Evolutionary conservation across 2,797 vertebrate species (phyloP).

Genomic region (Brachyrhaphis roseni): DNA sequence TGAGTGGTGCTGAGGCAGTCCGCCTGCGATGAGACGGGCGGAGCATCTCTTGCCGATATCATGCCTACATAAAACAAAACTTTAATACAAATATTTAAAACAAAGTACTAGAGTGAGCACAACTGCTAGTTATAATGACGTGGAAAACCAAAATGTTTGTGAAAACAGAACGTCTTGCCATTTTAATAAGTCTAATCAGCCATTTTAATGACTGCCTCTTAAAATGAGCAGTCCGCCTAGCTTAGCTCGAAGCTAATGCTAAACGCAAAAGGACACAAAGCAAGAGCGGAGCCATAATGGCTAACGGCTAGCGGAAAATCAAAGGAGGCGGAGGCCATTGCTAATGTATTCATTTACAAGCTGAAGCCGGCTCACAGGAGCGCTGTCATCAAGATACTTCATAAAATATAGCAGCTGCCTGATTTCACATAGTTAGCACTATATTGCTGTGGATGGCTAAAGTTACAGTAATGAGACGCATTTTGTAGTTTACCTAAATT

Average conservation of each 20-base stretch:
- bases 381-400: background rate
- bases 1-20: constrained; percentile 34
- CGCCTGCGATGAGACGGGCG: background rate
- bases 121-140: rapidly evolving
- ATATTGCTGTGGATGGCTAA: background rate
- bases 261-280: constrained; percentile 58
- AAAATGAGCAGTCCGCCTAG: constrained; percentile 40
- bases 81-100: background rate
- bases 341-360: constrained; percentile 41
- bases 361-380: background rate
- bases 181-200: constrained; percentile 65
- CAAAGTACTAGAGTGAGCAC: rapidly evolving
- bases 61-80: background rate
- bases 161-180: background rate
- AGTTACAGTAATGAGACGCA: background rate
- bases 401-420: background rate
- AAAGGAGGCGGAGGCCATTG: constrained; percentile 35
- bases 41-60: constrained; percentile 13
- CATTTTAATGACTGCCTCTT: constrained; percentile 66
- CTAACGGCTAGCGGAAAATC: constrained; percentile 48
- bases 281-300: constrained; percentile 35
- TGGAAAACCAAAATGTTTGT: background rate
- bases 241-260: constrained; percentile 33
- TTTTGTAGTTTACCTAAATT: constrained; percentile 4
- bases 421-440: background rate